Evolutionary conservation across 2,888 invertebrate species (phyloP), one percentile per base, ranked within the genome.

Genomic region (Hylaea fasciaria): DNA sequence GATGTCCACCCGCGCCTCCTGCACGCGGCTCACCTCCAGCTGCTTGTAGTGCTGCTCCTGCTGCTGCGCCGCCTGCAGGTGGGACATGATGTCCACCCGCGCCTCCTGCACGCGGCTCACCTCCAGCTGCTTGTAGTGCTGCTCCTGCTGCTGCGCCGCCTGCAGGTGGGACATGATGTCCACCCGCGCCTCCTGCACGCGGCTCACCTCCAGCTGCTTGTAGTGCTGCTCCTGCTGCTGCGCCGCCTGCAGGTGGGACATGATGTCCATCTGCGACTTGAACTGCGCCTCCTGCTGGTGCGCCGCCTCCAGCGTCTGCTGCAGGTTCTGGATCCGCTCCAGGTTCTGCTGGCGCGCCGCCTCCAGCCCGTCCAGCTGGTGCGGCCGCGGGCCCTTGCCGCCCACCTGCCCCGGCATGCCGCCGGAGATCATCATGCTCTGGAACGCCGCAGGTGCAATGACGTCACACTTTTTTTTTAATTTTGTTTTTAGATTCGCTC

Each of bases 161-260:
- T n/a, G n/a, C n/a, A n/a, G n/a, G n/a, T n/a, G n/a, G n/a, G n/a
- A n/a, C n/a, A n/a, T n/a, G n/a, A n/a, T n/a, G n/a, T n/a, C n/a
- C n/a, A n/a, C n/a, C n/a, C 3, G 22, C 22, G 22, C 22, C 22
- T 5, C 22, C 22, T 5, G 7, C 22, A n/a, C n/a, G n/a, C n/a
- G n/a, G 0, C 66, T 65, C 64, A 95, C 95, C 89, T 96, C 96
- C 45, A 96, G 80, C 72, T 94, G 94, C 74, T 96, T 96, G 78
- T 95, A 96, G 69, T 96, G 96, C 83, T 96, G 95, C 75, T 97
- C 96, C 72, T 95, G 95, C 69, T 96, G 96, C 77, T 96, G 96
- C 0, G 96, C 96, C 9, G 94, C 94, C 76, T 96, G 96, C 52
- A 96, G 87, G 73, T 94, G 94, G 73, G 94, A 94, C 87, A 95